phyloP scores from a whole-genome alignment of 1,140 invertebrate genomes.

The Bombyx mandarina region DNA sequence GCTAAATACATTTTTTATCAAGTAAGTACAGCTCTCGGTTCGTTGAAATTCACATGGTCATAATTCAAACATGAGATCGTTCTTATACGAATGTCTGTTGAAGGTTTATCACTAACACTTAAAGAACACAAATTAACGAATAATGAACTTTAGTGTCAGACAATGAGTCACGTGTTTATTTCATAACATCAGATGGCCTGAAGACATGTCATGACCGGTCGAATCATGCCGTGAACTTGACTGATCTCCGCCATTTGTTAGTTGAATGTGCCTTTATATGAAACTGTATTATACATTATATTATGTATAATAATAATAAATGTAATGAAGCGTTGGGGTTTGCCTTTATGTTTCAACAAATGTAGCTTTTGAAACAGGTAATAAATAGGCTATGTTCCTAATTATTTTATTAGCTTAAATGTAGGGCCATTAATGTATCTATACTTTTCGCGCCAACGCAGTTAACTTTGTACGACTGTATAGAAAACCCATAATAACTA shows the following conservation, averaged over 20 bases:
- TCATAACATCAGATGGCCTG: slow-evolving; percentile 29
- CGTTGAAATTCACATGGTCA: slow-evolving; percentile 3
- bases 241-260: slow-evolving; percentile 46
- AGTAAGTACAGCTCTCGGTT: no score
- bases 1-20: no score
- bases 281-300: slow-evolving; percentile 41
- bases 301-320: slow-evolving; percentile 24
- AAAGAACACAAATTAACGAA: slow-evolving; percentile 6
- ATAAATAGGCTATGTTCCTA: no score
- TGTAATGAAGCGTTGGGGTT: slow-evolving; percentile 32
- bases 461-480: no score
- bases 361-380: no score
- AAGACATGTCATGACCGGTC: slow-evolving; percentile 61
- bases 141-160: slow-evolving; percentile 4
- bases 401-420: no score
- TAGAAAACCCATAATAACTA: no score
- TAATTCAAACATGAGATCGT: background rate
- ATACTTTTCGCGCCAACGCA: no score
- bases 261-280: slow-evolving; percentile 24
- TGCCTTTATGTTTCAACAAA: background rate
- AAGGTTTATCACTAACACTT: slow-evolving; percentile 1
- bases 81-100: background rate
- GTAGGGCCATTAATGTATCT: no score
- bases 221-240: slow-evolving; percentile 55
- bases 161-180: slow-evolving; percentile 32